These are phyloP conservation scores for Enteromius mattozi DNA, from an alignment of 2,797 vertebrate species.

Conservation along the genomic window DNA sequence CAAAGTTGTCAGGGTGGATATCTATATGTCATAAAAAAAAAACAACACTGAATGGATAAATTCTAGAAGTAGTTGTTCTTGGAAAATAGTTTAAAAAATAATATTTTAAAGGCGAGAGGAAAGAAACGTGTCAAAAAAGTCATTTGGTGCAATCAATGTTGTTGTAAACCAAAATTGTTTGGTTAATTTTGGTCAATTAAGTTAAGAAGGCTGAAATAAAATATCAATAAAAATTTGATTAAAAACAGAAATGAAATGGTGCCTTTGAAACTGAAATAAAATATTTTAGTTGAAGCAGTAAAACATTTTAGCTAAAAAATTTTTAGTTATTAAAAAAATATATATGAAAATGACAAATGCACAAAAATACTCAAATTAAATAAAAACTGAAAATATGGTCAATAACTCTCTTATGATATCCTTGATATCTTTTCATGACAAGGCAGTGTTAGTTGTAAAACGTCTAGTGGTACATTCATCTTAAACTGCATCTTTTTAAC, in stretches of 20 bases:
- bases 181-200: background rate
- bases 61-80: background rate
- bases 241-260: background rate
- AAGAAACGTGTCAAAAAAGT: background rate
- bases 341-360: background rate
- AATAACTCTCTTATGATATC: background rate
- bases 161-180: background rate
- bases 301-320: background rate
- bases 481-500: background rate
- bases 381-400: background rate
- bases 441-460: background rate
- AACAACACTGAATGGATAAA: background rate
- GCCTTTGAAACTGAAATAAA: background rate
- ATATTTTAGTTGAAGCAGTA: background rate
- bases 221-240: background rate
- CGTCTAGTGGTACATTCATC: background rate
- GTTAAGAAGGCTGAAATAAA: background rate
- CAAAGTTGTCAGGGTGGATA: background rate
- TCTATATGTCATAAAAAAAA: background rate
- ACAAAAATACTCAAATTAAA: background rate
- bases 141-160: background rate
- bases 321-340: background rate
- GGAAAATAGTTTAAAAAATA: background rate
- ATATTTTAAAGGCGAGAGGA: background rate
- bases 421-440: slow-evolving; percentile 5